Conservation (phyloP, 2,888 invertebrate species). For the Serripes groenlandicus region DNA sequence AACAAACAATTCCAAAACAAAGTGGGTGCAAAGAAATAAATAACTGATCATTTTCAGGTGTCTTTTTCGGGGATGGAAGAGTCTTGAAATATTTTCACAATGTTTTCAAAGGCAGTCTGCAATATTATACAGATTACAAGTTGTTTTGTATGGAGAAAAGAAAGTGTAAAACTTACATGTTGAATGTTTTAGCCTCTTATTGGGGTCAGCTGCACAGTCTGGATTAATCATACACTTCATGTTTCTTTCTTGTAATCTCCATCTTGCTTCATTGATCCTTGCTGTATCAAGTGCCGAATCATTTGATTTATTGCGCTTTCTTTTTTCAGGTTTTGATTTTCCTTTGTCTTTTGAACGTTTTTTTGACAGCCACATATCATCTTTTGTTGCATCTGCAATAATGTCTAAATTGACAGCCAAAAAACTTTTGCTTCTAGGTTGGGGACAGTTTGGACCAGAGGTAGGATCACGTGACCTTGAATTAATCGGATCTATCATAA, state of each 20-base stretch:
- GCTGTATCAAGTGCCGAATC: background rate
- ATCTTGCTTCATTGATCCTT: slow-evolving; percentile 35
- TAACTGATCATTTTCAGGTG: background rate
- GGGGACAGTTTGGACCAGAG: background rate
- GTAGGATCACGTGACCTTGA: background rate
- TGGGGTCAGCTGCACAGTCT: slow-evolving; percentile 18
- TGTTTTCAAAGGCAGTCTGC: background rate
- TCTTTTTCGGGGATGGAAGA: background rate
- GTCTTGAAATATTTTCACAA: background rate
- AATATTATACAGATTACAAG: background rate
- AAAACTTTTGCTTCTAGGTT: slow-evolving; percentile 10
- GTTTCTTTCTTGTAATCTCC: slow-evolving; percentile 36
- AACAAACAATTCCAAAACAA: no score
- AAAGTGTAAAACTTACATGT: background rate
- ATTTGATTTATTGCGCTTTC: slow-evolving; percentile 38
- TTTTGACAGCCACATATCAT: slow-evolving; percentile 60
- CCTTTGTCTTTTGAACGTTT: background rate
- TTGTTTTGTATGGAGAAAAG: background rate
- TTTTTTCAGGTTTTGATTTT: slow-evolving; percentile 22
- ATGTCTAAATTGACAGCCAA: slow-evolving; percentile 11
- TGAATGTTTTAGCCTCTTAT: slow-evolving; percentile 20
- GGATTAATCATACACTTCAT: slow-evolving; percentile 43
- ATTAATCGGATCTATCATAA: background rate
- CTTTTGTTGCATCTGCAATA: slow-evolving; percentile 22
- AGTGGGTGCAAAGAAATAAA: no score